These are phyloP conservation scores for Hydrolagus affinis DNA, from an alignment of 2,113 vertebrate species.

Conservation along the genomic window DNA sequence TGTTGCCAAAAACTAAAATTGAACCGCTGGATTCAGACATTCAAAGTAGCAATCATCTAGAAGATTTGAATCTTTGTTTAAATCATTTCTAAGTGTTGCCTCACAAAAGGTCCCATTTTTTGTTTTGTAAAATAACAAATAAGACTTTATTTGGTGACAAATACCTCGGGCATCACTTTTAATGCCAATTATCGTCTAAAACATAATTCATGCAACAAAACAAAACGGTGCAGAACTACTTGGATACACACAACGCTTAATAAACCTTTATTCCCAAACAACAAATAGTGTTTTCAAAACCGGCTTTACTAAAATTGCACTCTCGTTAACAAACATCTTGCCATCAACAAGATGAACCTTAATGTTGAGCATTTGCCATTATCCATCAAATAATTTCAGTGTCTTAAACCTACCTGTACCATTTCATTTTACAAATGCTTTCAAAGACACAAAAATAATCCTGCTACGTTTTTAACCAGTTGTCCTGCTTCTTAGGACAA, in stretches of 20 bases:
- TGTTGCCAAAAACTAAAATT: conserved; percentile 36
- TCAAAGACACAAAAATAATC: conserved; percentile 16
- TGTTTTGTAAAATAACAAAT: not conserved
- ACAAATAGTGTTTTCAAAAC: conserved; percentile 14
- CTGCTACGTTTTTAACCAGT: not conserved
- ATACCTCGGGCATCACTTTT: not conserved
- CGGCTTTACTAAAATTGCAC: conserved; percentile 4
- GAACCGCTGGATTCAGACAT: conserved; percentile 38
- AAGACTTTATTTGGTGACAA: not conserved
- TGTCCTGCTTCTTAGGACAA: not conserved
- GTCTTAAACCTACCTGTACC: not conserved
- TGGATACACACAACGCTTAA: conserved; percentile 5
- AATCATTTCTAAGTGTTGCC: too few relatives aligned
- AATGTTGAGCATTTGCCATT: not conserved
- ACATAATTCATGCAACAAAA: not conserved
- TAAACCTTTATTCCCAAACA: not conserved
- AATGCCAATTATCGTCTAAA: not conserved
- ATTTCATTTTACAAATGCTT: conserved; percentile 1
- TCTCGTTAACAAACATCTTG: not conserved
- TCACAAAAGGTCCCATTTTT: too few relatives aligned
- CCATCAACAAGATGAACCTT: conserved; percentile 13
- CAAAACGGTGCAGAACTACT: not conserved
- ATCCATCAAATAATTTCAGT: not conserved
- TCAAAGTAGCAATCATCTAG: conserved; percentile 34
- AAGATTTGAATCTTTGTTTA: not conserved